Conservation (phyloP, 2,113 vertebrate genomes). For the Larimichthys polyactis region DNA sequence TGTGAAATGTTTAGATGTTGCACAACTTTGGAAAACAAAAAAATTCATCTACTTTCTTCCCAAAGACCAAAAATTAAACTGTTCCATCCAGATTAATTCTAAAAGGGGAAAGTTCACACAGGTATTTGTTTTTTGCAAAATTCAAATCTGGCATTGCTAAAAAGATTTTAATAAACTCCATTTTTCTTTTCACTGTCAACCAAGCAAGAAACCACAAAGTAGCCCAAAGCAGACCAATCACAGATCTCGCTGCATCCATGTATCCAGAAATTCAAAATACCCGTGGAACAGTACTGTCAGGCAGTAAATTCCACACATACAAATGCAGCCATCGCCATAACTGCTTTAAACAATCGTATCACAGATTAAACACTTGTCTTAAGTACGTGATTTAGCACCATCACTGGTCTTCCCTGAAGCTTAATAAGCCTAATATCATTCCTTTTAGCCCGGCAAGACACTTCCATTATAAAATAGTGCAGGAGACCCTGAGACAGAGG, state of each 20-base stretch:
- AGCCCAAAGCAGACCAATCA: neutral
- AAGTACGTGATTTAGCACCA: neutral
- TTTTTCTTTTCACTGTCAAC: neutral
- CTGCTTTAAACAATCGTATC: no score
- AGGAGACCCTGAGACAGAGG: no score
- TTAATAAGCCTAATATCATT: neutral
- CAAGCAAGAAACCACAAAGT: neutral
- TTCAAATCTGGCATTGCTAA: neutral
- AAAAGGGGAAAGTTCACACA: neutral
- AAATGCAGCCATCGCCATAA: no score
- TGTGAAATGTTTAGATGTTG: neutral
- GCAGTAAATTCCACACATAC: no score
- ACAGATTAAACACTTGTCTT: neutral
- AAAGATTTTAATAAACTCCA: neutral
- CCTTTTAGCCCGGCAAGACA: neutral
- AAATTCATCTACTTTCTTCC: neutral
- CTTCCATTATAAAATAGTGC: neutral
- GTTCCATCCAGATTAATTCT: neutral
- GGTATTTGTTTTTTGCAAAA: neutral
- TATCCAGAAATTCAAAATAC: no score
- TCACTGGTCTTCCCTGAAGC: neutral
- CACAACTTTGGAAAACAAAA: neutral
- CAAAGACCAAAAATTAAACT: conserved; percentile 4
- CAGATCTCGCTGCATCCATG: neutral
- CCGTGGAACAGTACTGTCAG: no score